Percentiles rank a stretch among this genome's conserved stretches.
These are phyloP conservation scores for Eira barbara DNA, from an alignment of 2,113 vertebrate genomes.

Conservation along the genomic window DNA sequence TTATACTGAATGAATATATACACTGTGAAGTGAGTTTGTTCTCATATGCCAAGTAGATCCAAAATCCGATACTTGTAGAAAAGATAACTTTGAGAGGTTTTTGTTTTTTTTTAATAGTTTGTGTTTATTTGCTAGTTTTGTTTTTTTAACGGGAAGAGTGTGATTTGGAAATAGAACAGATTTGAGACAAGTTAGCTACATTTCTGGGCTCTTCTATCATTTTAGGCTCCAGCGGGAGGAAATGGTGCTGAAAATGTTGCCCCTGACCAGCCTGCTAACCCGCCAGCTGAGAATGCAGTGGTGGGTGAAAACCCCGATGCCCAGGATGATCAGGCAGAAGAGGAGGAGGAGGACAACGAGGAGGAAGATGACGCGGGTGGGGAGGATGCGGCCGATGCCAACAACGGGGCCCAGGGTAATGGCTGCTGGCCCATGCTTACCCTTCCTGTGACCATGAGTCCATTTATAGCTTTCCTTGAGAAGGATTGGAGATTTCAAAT, in stretches of 20 bases:
- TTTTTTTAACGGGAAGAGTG: background rate
- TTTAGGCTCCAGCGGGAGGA: slow-evolving; percentile 86
- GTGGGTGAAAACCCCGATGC: slow-evolving; percentile 91
- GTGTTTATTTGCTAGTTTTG: background rate
- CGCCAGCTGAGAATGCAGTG: slow-evolving; percentile 89
- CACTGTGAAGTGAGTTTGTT: background rate
- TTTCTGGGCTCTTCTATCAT: slow-evolving; percentile 6
- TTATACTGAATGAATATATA: background rate
- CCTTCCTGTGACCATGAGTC: background rate
- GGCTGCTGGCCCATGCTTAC: background rate
- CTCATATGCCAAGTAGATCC: background rate
- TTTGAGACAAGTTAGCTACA: background rate
- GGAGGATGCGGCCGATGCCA: slow-evolving; percentile 92
- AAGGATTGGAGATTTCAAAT: background rate
- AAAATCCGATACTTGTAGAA: background rate
- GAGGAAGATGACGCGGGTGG: slow-evolving; percentile 93
- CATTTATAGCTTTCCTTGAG: background rate
- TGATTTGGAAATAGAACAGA: background rate
- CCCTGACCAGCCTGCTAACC: slow-evolving; percentile 86
- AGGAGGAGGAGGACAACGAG: slow-evolving; percentile 93
- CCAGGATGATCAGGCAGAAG: slow-evolving; percentile 89
- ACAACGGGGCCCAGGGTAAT: slow-evolving; percentile 94
- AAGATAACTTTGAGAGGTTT: background rate
- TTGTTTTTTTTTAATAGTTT: background rate
- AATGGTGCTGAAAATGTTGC: slow-evolving; percentile 88